Base-by-base conservation (phyloP, 2,113 vertebrate species). In the Cyphomyrus plagiostoma region DNA sequence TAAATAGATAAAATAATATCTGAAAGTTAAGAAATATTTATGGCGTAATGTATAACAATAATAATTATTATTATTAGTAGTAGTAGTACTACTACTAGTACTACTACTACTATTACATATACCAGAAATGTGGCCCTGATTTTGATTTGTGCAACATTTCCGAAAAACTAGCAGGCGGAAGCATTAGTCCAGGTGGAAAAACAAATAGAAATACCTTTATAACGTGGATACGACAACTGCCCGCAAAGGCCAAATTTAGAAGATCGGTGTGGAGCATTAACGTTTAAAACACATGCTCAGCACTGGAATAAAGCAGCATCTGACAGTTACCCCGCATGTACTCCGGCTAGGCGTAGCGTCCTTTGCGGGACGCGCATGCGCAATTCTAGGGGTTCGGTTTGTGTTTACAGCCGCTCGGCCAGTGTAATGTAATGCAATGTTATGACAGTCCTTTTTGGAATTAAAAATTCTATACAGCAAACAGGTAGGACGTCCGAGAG, bases 331-430 rank as follows among this genome's bases (percentile, higher is more conserved):
- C 19, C 45, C 82, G 82, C 45, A 48, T 23, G 82, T 48, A 48
- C 39, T 19, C 45, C 17, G 82, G 45, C 13, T 45, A 23, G 42
- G 39, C 39, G 80, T 1, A 46, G 42, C 8, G 80, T 83, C 80
- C 80, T 48, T n/a, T 48, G 80, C 82, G 45, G 42, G 35, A 6
- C 30, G 91, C 96, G 95, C 95, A 95, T 95, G 95, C 95, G 95
- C 93, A 89, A 46, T 92, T 7, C 30, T 82, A 92, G 91, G 93
- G 93, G 92, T 94, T 90, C 92, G 93, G 93, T 90, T 94, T 95
- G 94, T 96, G 96, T 96, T 96, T 96, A 96, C 95, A 95, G 95
- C 93, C 89, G 90, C 91, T 91, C 91, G 89, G 48, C 23, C 70
- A 23, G n/a, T 62, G 56, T 89, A 39, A 86, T 86, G 86, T 88